Conservation (phyloP, 1,140 invertebrate genomes). For the Drosophila elegans region DNA sequence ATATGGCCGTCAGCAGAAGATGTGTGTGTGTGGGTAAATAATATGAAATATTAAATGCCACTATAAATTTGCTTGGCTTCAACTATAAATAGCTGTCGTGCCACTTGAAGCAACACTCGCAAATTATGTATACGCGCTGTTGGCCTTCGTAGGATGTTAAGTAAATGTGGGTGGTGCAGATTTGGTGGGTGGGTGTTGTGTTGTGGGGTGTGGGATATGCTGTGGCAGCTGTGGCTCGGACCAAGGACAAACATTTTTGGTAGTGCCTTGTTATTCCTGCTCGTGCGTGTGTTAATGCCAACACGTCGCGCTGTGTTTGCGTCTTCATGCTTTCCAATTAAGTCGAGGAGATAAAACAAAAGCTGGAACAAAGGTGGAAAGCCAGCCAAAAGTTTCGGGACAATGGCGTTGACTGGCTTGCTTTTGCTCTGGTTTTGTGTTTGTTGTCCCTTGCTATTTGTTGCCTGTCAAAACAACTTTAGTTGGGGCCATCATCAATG, state of each 20-base stretch:
- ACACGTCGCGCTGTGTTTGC: conserved; percentile 49
- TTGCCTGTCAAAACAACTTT: conserved; percentile 51
- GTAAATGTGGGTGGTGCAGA: conserved; percentile 4
- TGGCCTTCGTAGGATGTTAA: conserved; percentile 11
- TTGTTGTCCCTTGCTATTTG: conserved; percentile 45
- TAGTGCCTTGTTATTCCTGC: conserved; percentile 51
- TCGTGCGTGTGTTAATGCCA: conserved; percentile 60
- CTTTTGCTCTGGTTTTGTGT: not conserved
- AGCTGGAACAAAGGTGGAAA: conserved; percentile 63
- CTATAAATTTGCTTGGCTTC: conserved; percentile 27
- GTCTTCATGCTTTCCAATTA: conserved; percentile 73
- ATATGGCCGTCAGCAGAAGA: conserved; percentile 12
- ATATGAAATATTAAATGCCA: conserved; percentile 41
- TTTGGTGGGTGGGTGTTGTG: not conserved
- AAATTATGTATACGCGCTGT: conserved; percentile 36
- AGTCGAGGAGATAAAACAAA: conserved; percentile 63
- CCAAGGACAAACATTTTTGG: conserved; percentile 60
- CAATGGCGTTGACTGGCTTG: conserved; percentile 30
- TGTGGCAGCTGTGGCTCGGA: conserved; percentile 9
- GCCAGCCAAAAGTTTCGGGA: conserved; percentile 24
- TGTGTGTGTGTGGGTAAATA: conserved; percentile 9
- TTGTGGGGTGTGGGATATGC: not conserved
- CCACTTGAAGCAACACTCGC: conserved; percentile 45
- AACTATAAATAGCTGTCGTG: conserved; percentile 41
- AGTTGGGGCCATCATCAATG: conserved; percentile 28